These are phyloP conservation scores for Drosophila formosana DNA, from an alignment of 2,888 invertebrate genomes.

Conservation along the genomic window DNA sequence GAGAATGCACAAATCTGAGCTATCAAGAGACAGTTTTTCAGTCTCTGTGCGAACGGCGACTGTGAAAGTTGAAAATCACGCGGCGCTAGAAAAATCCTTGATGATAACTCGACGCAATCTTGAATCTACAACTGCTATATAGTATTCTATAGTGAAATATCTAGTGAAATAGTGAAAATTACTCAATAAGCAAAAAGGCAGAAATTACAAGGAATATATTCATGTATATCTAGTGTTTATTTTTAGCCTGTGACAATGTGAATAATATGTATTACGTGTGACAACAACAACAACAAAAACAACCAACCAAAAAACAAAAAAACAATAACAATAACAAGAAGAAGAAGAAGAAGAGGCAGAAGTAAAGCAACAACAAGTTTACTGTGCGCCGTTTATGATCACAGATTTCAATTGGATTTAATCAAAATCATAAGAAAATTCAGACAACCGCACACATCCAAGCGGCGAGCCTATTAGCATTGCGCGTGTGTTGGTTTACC, in stretches of 20 bases:
- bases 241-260: slow-evolving; percentile 30
- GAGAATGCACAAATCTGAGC: slow-evolving; percentile 71
- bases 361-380: slow-evolving; percentile 30
- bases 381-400: slow-evolving; percentile 68
- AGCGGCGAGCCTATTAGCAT: slow-evolving; percentile 4
- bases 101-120: slow-evolving; percentile 2
- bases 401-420: slow-evolving; percentile 85
- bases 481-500: slow-evolving; percentile 8
- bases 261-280: slow-evolving; percentile 11
- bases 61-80: slow-evolving; percentile 62
- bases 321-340: slow-evolving; percentile 5
- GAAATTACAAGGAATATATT: neutral
- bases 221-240: slow-evolving; percentile 21
- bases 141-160: slow-evolving; percentile 2
- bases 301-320: slow-evolving; percentile 1
- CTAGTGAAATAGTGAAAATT: neutral
- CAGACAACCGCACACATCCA: slow-evolving; percentile 55
- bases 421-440: slow-evolving; percentile 82
- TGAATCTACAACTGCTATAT: slow-evolving; percentile 20
- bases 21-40: slow-evolving; percentile 77
- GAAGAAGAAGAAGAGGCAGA: slow-evolving; percentile 16
- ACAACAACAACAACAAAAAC: slow-evolving; percentile 14
- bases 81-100: slow-evolving; percentile 13
- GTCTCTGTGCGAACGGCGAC: slow-evolving; percentile 83
- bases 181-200: neutral